Conservation (phyloP, 2,888 invertebrate species). For the Dicranocentrus wangi region DNA sequence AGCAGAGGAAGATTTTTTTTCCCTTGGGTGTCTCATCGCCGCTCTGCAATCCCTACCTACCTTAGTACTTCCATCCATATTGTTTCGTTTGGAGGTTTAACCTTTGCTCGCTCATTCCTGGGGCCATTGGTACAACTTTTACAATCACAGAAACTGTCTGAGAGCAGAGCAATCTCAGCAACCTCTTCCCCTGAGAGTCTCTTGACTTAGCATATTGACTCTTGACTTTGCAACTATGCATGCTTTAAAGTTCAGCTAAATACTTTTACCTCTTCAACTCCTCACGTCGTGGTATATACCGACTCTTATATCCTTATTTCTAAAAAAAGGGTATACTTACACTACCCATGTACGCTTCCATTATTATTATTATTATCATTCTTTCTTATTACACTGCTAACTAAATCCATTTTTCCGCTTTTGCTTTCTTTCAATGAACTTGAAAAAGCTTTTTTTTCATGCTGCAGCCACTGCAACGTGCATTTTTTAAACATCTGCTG, state of each 20-base stretch:
- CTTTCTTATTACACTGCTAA: too few relatives aligned
- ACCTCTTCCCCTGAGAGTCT: background rate
- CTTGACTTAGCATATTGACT: slow-evolving; percentile 20
- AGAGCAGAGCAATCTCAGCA: background rate
- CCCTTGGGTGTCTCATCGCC: background rate
- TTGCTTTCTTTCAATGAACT: slow-evolving; percentile 62
- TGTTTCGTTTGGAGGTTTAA: slow-evolving; percentile 3
- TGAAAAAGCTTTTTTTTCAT: slow-evolving; percentile 33
- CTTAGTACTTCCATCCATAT: slow-evolving; percentile 14
- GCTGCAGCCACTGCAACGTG: slow-evolving; percentile 13
- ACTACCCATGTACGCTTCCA: background rate
- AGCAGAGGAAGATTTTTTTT: background rate
- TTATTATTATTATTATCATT: too few relatives aligned
- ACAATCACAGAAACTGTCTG: background rate
- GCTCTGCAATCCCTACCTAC: background rate
- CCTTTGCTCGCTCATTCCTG: slow-evolving; percentile 23
- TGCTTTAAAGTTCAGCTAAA: slow-evolving; percentile 34
- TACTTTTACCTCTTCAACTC: slow-evolving; percentile 11
- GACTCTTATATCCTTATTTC: too few relatives aligned
- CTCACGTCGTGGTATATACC: slow-evolving; percentile 16
- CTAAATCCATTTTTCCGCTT: slow-evolving; percentile 42
- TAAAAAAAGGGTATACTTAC: too few relatives aligned
- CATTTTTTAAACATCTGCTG: slow-evolving; percentile 16
- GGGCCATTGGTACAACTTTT: slow-evolving; percentile 18
- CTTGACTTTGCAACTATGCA: slow-evolving; percentile 35